These are phyloP conservation scores for Aricia agestis DNA, from an alignment of 1,140 invertebrate genomes.

Conservation along the genomic window DNA sequence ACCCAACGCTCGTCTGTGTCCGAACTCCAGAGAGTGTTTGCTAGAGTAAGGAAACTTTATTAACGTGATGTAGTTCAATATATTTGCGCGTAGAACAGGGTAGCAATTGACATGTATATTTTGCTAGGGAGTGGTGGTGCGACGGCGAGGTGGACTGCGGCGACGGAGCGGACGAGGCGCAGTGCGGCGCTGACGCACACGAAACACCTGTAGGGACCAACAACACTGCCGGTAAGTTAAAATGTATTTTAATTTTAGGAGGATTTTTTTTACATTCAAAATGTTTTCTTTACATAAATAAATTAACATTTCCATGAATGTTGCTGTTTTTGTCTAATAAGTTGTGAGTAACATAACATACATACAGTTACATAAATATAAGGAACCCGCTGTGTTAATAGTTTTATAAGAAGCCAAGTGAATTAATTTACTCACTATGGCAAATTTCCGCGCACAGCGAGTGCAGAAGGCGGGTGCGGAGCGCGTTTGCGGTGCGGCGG, in stretches of 20 bases:
- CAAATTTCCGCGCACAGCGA: neutral
- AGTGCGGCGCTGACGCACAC: constrained; percentile 59
- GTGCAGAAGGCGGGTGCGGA: constrained; percentile 65
- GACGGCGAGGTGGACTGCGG: constrained; percentile 83
- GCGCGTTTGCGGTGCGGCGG: constrained; percentile 78
- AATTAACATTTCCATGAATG: too few relatives aligned
- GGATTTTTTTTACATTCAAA: too few relatives aligned
- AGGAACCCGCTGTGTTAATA: too few relatives aligned
- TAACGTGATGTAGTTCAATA: neutral
- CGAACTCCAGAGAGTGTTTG: constrained; percentile 45
- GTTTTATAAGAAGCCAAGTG: too few relatives aligned
- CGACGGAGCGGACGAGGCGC: constrained; percentile 86
- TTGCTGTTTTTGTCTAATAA: too few relatives aligned
- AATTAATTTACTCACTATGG: neutral
- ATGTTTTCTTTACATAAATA: too few relatives aligned
- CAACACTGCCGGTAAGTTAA: neutral
- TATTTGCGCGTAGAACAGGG: neutral
- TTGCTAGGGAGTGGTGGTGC: constrained; percentile 78
- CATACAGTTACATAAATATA: too few relatives aligned
- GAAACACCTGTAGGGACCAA: neutral
- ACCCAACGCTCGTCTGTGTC: constrained; percentile 77
- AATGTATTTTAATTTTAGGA: neutral
- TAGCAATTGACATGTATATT: neutral
- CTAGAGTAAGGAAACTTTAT: constrained; percentile 21
- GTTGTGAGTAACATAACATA: too few relatives aligned